A percentile compares a stretch with the other conserved stretches of the same genome.
phyloP scores from a whole-genome alignment of 2,888 invertebrate genomes.

The Germaria angustata region DNA sequence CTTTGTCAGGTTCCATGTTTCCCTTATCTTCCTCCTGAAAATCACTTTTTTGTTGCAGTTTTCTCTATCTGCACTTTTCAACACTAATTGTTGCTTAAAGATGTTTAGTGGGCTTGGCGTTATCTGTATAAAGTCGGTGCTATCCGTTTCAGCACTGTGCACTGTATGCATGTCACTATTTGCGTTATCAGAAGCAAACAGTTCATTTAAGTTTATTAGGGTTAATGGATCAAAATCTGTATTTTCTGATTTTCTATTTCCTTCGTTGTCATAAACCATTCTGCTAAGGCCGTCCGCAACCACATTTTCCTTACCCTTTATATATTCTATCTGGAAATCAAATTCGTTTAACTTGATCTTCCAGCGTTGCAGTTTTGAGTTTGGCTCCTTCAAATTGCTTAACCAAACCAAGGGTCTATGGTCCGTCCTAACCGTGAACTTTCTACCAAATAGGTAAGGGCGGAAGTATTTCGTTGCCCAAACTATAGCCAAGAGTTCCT shows the following conservation, averaged over 20 bases:
- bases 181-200: neutral
- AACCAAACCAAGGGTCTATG: neutral
- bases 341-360: conserved; percentile 7
- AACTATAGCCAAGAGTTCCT: conserved; percentile 56
- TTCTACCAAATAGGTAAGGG: neutral
- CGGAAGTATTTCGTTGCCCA: conserved; percentile 18
- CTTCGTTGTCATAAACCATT: no score
- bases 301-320: neutral
- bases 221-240: neutral
- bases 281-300: no score
- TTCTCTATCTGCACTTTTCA: conserved; percentile 4
- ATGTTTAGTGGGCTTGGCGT: conserved; percentile 7
- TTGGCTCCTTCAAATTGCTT: neutral
- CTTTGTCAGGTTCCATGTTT: neutral
- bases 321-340: neutral
- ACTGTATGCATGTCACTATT: conserved; percentile 3
- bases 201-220: neutral
- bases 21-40: conserved; percentile 19
- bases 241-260: no score
- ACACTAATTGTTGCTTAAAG: conserved; percentile 2
- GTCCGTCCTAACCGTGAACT: neutral
- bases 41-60: neutral
- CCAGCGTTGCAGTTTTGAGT: neutral
- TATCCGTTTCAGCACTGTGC: conserved; percentile 32
- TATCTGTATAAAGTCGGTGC: conserved; percentile 15